Base-by-base conservation (phyloP, 2,888 invertebrate genomes). In the Ennomos erosarius region DNA sequence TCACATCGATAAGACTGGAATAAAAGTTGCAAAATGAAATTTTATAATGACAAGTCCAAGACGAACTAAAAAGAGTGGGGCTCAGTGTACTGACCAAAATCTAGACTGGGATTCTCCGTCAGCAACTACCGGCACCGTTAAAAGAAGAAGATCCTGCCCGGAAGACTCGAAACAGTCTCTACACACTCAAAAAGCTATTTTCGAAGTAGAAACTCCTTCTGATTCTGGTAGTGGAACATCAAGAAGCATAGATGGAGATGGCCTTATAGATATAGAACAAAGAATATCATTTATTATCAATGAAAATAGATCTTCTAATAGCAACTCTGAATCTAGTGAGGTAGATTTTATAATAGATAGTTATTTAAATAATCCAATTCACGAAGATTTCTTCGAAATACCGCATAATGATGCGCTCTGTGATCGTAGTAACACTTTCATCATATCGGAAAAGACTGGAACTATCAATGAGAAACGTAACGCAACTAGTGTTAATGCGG, bases 101-200 rank as follows among this genome's bases (percentile, higher is more conserved):
- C 76, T 95, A 65, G 96, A 96, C 78, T 96, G 96, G 95, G 96
- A 96, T 79, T 95, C 94, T 26, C 95, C 95, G 38, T 95, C 95
- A 26, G 88, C 94, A 35, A 93, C 93, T 77, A 96, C 96, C 0
- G 96, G 96, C 10, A 96, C 96, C 1, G 95, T 96, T 4, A 96
- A 95, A 78, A 88, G 95, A 67, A 90, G 95, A 66, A 94, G 95
- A 53, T 89, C 93, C 35, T 90, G 93, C 57, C 91, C 92, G 10
- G 90, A 91, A 69, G 83, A 81, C 63, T 74, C 82, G 0, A 84
- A 83, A 55, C 71, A 73, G 55, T 60, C 67, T 47, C 69, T 71
- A 39, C 71, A 37, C 10, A 43, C 71, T 9, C 84, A 85, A 16
- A 86, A 87, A 36, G 79, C 84, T 1, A 85, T 89, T 65, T 84